These are phyloP conservation scores for Adelosebastes latens DNA, from an alignment of 2,797 vertebrate species.

Conservation along the genomic window DNA sequence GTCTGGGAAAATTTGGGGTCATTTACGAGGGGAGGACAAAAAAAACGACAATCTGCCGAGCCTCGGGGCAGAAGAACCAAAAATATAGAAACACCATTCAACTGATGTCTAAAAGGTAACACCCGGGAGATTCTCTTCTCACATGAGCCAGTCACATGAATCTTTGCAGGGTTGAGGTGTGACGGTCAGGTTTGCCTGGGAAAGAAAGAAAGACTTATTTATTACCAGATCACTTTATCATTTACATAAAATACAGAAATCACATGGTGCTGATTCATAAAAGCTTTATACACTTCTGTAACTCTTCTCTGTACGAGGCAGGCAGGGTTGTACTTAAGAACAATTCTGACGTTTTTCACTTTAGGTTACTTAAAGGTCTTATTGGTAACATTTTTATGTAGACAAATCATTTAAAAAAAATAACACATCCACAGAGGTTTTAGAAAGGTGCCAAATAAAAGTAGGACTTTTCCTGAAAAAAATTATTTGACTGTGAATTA, in stretches of 20 bases:
- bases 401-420: too few species aligned
- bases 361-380: too few species aligned
- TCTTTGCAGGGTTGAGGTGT: constrained; percentile 87
- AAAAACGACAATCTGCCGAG: constrained; percentile 80
- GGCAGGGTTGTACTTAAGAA: neutral
- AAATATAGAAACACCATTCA: constrained; percentile 96
- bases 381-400: too few species aligned
- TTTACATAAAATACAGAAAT: neutral
- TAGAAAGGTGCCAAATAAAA: too few species aligned
- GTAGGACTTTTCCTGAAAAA: too few species aligned
- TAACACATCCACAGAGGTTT: too few species aligned
- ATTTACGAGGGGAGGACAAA: constrained; percentile 44
- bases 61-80: constrained; percentile 82
- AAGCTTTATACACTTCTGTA: neutral
- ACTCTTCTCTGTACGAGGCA: neutral
- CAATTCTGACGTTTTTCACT: too few species aligned
- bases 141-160: constrained; percentile 97
- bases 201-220: constrained; percentile 13
- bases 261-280: neutral
- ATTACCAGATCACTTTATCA: neutral
- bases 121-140: constrained; percentile 82
- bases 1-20: constrained; percentile 68
- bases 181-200: constrained; percentile 85
- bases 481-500: too few species aligned
- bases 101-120: constrained; percentile 94